phyloP scores from a whole-genome alignment of 2,888 invertebrate species.

The Nephrocerus scutellatus region DNA sequence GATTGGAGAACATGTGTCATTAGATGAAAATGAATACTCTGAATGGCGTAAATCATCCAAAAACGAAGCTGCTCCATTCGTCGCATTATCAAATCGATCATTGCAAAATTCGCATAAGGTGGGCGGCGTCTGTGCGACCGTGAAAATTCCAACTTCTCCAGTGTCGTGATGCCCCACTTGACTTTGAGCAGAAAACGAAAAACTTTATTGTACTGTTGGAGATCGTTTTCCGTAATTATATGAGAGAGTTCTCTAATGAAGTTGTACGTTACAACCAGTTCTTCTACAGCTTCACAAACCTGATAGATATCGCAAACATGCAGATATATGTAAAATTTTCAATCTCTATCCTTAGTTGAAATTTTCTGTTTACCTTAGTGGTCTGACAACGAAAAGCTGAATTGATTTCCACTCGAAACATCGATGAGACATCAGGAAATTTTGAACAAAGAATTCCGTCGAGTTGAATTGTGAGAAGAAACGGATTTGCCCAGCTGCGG shows the following conservation, averaged over 20 bases:
- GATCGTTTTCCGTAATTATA: constrained; percentile 33
- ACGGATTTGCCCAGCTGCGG: constrained; percentile 47
- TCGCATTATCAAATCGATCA: constrained; percentile 40
- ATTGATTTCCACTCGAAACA: constrained; percentile 33
- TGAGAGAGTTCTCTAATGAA: constrained; percentile 32
- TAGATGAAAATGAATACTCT: constrained; percentile 51
- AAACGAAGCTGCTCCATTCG: constrained; percentile 51
- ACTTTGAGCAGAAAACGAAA: constrained; percentile 52
- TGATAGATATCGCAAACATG: constrained; percentile 7
- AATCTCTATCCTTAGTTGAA: not conserved
- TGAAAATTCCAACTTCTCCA: constrained; percentile 49
- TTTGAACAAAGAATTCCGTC: constrained; percentile 48
- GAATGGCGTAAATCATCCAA: constrained; percentile 52
- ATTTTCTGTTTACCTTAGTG: constrained; percentile 24
- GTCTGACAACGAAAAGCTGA: constrained; percentile 29
- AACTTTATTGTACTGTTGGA: constrained; percentile 42
- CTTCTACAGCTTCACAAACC: constrained; percentile 39
- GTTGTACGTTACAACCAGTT: constrained; percentile 33
- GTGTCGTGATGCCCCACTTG: constrained; percentile 52
- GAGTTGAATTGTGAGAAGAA: constrained; percentile 47
- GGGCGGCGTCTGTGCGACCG: constrained; percentile 26
- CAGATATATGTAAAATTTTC: not conserved
- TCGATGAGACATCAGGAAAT: constrained; percentile 39
- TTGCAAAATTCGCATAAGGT: constrained; percentile 33
- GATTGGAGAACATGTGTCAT: constrained; percentile 48